A percentile compares a stretch with the other conserved stretches of the same genome.
These are phyloP conservation scores for Galeruca laticollis DNA, from an alignment of 2,888 invertebrate species.

Conservation along the genomic window DNA sequence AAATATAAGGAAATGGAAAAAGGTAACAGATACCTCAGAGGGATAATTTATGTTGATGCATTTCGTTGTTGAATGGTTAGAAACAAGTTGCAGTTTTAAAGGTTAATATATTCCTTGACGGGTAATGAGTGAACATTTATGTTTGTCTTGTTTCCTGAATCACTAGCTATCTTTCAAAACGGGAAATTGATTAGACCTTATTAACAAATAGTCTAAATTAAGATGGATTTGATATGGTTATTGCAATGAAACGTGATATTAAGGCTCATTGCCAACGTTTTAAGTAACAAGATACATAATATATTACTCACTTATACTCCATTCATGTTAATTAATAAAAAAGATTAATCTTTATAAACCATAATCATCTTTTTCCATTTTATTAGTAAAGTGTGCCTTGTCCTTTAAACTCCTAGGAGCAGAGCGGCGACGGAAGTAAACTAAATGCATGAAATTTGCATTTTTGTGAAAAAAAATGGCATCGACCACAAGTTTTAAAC, in stretches of 20 bases:
- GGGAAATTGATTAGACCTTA: background rate
- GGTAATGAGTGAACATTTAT: conserved; percentile 23
- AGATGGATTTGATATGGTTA: background rate
- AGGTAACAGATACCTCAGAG: conserved; percentile 46
- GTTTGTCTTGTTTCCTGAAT: conserved; percentile 23
- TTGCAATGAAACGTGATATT: background rate
- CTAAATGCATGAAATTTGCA: too few species aligned
- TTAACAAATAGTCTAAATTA: background rate
- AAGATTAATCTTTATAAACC: too few species aligned
- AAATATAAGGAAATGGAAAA: conserved; percentile 52
- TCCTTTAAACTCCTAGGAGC: too few species aligned
- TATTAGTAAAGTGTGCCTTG: too few species aligned
- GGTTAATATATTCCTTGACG: conserved; percentile 52
- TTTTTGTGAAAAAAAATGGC: too few species aligned
- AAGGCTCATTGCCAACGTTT: background rate
- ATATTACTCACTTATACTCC: too few species aligned
- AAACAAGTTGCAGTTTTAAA: conserved; percentile 45
- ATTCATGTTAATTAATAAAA: too few species aligned
- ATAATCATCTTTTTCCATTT: too few species aligned
- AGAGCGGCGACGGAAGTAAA: too few species aligned
- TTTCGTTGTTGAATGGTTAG: conserved; percentile 21
- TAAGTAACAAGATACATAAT: too few species aligned
- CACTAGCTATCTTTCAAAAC: conserved; percentile 30
- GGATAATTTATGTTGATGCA: conserved; percentile 49
- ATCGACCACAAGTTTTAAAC: too few species aligned